These are phyloP conservation scores for Phrynocephalus forsythii DNA, from an alignment of 2,797 vertebrate genomes.

Conservation along the genomic window DNA sequence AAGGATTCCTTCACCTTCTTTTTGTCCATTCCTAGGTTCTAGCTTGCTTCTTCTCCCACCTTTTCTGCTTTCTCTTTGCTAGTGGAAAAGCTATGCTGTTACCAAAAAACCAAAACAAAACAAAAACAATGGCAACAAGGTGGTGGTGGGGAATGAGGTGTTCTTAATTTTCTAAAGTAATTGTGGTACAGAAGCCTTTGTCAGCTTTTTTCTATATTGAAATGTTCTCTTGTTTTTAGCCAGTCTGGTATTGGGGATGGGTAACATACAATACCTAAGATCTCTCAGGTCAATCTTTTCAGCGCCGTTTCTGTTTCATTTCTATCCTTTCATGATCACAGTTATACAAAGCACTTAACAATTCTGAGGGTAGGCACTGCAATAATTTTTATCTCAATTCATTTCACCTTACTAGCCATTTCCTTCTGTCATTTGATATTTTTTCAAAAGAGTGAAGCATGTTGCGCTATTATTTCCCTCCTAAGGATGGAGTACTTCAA, in stretches of 20 bases:
- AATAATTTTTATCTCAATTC: constrained; percentile 1
- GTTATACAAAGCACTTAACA: background rate
- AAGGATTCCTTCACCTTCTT: background rate
- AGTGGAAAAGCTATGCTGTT: background rate
- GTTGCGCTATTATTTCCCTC: background rate
- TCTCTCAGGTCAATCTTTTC: background rate
- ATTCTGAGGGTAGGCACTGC: background rate
- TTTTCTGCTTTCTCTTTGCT: background rate
- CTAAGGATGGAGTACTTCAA: background rate
- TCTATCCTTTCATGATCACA: background rate
- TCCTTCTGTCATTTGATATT: background rate
- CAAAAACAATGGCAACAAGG: too few species aligned
- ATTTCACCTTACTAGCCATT: background rate
- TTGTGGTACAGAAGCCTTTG: background rate
- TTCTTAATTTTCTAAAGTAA: background rate
- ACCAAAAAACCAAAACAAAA: background rate
- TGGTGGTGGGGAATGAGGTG: rapidly evolving
- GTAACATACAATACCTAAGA: background rate
- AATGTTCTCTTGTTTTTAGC: background rate
- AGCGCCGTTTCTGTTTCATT: background rate
- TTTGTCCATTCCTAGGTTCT: background rate
- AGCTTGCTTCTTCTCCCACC: background rate
- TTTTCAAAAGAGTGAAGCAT: background rate
- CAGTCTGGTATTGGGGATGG: background rate
- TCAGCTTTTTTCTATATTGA: background rate